Evolutionary conservation across 2,888 invertebrate genomes (phyloP).

Genomic region (Coelinius sp.): DNA sequence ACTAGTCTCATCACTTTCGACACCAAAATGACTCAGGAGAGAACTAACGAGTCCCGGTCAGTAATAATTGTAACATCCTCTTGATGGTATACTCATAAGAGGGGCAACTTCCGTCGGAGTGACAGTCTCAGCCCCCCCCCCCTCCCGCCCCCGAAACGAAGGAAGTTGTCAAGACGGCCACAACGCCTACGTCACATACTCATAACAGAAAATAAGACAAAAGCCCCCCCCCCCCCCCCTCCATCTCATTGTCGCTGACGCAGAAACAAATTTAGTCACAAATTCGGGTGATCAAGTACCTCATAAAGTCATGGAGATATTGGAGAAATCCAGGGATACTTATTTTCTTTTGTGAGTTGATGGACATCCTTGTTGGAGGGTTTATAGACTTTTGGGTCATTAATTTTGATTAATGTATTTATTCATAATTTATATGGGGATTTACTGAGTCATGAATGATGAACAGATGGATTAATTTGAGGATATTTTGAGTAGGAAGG

Average conservation of each 20-base stretch:
- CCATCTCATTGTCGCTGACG: neutral
- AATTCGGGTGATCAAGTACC: neutral
- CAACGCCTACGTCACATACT: slow-evolving; percentile 58
- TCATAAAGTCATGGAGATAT: neutral
- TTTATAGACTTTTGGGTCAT: no score
- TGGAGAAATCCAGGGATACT: neutral
- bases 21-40: slow-evolving; percentile 63
- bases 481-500: no score
- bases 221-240: slow-evolving; percentile 42
- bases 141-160: slow-evolving; percentile 56
- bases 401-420: no score
- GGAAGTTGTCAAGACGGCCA: slow-evolving; percentile 68
- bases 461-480: no score
- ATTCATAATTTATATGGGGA: no score
- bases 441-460: no score
- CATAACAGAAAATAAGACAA: slow-evolving; percentile 47
- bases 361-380: no score
- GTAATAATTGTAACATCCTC: slow-evolving; percentile 69
- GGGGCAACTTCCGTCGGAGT: slow-evolving; percentile 50
- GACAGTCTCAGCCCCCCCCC: slow-evolving; percentile 55
- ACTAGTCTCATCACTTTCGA: neutral
- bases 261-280: neutral
- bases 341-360: no score
- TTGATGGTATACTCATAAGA: slow-evolving; percentile 52
- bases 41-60: slow-evolving; percentile 67